phyloP scores from a whole-genome alignment of 92 coral and sea anemone genomes.

The Porites evermanni region DNA sequence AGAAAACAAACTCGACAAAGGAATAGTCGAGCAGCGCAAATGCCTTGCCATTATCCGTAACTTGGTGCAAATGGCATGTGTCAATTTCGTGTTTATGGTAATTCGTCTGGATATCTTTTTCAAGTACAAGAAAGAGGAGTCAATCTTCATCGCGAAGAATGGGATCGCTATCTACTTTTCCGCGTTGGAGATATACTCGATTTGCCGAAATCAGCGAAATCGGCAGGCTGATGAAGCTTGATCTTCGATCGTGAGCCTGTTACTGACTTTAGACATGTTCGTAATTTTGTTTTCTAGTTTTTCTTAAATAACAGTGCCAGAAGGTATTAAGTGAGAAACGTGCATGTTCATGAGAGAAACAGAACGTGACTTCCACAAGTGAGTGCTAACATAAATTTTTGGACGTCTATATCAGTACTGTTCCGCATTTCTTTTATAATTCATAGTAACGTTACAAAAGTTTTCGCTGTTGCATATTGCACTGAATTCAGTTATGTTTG shows the following conservation, averaged over 20 bases:
- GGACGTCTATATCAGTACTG: too few relatives aligned
- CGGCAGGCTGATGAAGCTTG: neutral
- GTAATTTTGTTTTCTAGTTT: too few relatives aligned
- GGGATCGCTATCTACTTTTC: constrained; percentile 9
- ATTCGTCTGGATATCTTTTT: constrained; percentile 46
- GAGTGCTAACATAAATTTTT: too few relatives aligned
- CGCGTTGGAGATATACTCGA: neutral
- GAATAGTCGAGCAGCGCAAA: neutral
- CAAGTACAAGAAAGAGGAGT: constrained; percentile 49
- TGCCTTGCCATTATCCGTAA: neutral
- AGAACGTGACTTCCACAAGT: too few relatives aligned
- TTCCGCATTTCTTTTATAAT: too few relatives aligned
- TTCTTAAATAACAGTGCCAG: too few relatives aligned
- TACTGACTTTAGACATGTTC: too few relatives aligned
- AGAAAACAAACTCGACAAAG: constrained; percentile 40
- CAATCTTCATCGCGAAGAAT: constrained; percentile 66
- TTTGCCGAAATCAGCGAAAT: neutral
- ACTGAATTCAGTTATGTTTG: too few relatives aligned
- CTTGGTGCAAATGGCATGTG: neutral
- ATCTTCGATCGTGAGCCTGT: neutral
- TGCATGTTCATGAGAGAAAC: too few relatives aligned
- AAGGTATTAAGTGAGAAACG: too few relatives aligned
- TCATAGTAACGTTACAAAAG: too few relatives aligned
- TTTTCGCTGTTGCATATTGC: too few relatives aligned
- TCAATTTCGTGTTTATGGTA: constrained; percentile 41